These are phyloP conservation scores for Adela reaumurella DNA, from an alignment of 2,888 invertebrate species.

Conservation along the genomic window DNA sequence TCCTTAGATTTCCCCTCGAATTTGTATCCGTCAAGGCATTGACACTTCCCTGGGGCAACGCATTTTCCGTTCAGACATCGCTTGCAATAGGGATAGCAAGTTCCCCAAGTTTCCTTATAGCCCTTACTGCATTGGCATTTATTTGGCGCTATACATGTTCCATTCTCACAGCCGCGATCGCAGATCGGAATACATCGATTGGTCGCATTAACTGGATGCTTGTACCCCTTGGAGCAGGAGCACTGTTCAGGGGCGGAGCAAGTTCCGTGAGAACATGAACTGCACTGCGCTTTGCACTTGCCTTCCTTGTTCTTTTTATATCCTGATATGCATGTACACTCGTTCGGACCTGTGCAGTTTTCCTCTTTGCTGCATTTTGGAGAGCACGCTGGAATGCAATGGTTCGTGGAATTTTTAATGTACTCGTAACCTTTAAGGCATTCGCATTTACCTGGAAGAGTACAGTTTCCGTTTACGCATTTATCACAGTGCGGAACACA, in stretches of 20 bases:
- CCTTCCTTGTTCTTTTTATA: slow-evolving; percentile 13
- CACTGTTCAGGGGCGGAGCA: slow-evolving; percentile 10
- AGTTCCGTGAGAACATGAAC: slow-evolving; percentile 25
- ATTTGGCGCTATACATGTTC: slow-evolving; percentile 21
- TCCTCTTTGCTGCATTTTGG: slow-evolving; percentile 14
- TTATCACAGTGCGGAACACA: slow-evolving; percentile 13
- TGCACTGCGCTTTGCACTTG: slow-evolving; percentile 18
- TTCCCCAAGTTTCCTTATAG: slow-evolving; percentile 6
- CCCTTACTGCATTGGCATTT: slow-evolving; percentile 17
- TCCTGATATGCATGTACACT: slow-evolving; percentile 29
- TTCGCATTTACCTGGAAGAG: slow-evolving; percentile 7
- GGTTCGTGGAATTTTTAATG: slow-evolving; percentile 3
- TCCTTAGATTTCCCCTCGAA: slow-evolving; percentile 2
- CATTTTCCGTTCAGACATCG: slow-evolving; percentile 50
- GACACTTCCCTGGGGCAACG: slow-evolving; percentile 56
- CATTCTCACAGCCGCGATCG: slow-evolving; percentile 27
- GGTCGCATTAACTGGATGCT: slow-evolving; percentile 10
- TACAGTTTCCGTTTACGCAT: slow-evolving; percentile 11
- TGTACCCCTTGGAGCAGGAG: slow-evolving; percentile 21
- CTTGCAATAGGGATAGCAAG: slow-evolving; percentile 7
- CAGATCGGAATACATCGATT: slow-evolving; percentile 23
- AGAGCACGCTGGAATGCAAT: slow-evolving; percentile 10
- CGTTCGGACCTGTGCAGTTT: slow-evolving; percentile 15
- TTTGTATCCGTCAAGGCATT: slow-evolving; percentile 34
- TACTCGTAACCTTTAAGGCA: slow-evolving; percentile 18